Evolutionary conservation across 2,113 vertebrate genomes (phyloP).

Genomic region (Peromyscus leucopus): DNA sequence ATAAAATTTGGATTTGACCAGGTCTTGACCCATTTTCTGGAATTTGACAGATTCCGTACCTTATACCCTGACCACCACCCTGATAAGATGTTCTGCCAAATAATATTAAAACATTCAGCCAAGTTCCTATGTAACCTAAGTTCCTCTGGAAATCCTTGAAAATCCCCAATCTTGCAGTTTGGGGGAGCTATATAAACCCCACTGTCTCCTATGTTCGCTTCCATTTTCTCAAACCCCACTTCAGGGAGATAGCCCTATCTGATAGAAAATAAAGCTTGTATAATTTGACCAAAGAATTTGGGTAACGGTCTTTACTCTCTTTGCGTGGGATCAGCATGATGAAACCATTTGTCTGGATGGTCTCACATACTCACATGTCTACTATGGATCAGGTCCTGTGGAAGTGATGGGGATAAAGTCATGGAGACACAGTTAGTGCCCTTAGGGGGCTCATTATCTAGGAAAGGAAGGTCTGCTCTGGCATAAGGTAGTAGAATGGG

Average conservation of each 20-base stretch:
- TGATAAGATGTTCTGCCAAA: background rate
- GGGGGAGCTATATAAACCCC: background rate
- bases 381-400: background rate
- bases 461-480: background rate
- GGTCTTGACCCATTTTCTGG: background rate
- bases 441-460: background rate
- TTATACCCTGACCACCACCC: background rate
- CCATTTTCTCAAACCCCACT: background rate
- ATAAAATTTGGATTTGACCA: background rate
- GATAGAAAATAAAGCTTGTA: background rate
- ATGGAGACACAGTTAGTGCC: too few relatives aligned
- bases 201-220: background rate
- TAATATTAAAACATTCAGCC: background rate
- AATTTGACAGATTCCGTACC: background rate
- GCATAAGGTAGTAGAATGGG: fast-evolving
- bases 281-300: background rate
- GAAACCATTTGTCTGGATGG: background rate
- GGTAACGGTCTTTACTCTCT: background rate
- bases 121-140: background rate
- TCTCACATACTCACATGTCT: background rate
- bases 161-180: background rate
- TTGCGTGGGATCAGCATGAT: background rate
- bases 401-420: background rate
- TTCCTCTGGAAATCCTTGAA: background rate
- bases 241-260: background rate